These are phyloP conservation scores for Capromys pilorides DNA, from an alignment of 2,797 vertebrate species.

Conservation along the genomic window DNA sequence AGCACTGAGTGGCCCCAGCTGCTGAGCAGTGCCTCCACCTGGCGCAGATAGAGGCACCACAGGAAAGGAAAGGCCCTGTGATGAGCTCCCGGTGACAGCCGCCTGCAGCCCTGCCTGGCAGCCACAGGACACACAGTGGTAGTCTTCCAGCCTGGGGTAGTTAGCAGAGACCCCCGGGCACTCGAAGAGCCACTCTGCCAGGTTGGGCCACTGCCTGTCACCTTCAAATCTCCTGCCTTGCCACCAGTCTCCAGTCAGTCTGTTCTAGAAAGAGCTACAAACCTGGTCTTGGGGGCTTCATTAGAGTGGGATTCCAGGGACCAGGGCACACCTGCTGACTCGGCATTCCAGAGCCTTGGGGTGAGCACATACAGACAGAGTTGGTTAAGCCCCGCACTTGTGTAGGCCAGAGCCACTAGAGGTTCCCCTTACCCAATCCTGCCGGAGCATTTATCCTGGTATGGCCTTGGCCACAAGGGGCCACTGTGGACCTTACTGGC, in stretches of 20 bases:
- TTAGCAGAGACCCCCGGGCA: not conserved
- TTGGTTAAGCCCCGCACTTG: not conserved
- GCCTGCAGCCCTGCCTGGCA: too few relatives aligned
- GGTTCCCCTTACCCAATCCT: not conserved
- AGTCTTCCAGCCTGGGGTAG: not conserved
- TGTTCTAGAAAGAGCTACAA: not conserved
- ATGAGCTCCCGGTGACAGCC: too few relatives aligned
- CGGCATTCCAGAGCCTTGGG: not conserved
- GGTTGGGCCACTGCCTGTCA: not conserved
- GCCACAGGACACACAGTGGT: too few relatives aligned
- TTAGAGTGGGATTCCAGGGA: not conserved
- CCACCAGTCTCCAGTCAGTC: not conserved
- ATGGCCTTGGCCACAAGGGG: not conserved
- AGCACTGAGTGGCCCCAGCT: not conserved
- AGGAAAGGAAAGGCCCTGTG: too few relatives aligned
- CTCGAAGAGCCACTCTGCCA: not conserved
- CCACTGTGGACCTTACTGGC: not conserved
- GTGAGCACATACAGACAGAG: not conserved
- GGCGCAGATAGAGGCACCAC: not conserved
- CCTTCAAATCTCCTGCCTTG: not conserved
- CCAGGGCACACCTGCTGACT: not conserved
- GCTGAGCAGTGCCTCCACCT: accelerated
- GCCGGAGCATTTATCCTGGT: not conserved
- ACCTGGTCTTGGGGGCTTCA: not conserved
- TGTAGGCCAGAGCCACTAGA: not conserved